Evolutionary conservation across 2,113 vertebrate genomes (phyloP).

Genomic region (Burhinus oedicnemus): DNA sequence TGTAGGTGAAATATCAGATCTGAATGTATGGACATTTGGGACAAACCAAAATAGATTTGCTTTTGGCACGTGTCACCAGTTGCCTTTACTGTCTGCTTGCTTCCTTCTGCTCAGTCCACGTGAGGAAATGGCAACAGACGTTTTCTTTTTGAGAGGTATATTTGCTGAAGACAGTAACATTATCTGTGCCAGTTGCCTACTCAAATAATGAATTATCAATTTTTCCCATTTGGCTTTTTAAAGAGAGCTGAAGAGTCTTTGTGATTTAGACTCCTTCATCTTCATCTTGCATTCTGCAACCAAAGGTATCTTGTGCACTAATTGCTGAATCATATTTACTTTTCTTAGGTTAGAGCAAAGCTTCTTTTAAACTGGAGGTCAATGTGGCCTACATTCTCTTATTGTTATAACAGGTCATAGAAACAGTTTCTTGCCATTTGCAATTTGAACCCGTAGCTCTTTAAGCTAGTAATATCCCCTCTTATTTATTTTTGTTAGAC

Average conservation of each 20-base stretch:
- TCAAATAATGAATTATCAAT: not conserved
- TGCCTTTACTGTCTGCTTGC: not conserved
- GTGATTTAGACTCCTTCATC: not conserved
- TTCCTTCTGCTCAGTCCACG: not conserved
- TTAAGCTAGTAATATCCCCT: not conserved
- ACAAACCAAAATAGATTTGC: not conserved
- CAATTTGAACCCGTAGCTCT: not conserved
- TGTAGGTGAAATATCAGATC: not conserved
- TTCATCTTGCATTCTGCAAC: not conserved
- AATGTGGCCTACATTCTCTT: not conserved
- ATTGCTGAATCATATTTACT: not conserved
- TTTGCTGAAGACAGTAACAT: not conserved
- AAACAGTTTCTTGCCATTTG: constrained; percentile 8
- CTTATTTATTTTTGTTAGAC: constrained; percentile 19
- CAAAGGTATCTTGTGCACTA: not conserved
- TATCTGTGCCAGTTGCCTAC: not conserved
- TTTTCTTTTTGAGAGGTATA: not conserved
- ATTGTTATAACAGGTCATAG: not conserved
- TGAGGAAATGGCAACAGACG: fast-evolving
- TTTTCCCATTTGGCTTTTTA: not conserved
- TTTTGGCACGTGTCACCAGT: not conserved
- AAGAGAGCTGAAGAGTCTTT: not conserved
- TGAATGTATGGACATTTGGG: not conserved
- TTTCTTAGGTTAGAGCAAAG: not conserved
- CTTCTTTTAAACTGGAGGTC: not conserved